Percentiles rank a stretch among this genome's conserved stretches.
These are phyloP conservation scores for Panulirus ornatus DNA, from an alignment of 1,140 invertebrate species.

Conservation along the genomic window DNA sequence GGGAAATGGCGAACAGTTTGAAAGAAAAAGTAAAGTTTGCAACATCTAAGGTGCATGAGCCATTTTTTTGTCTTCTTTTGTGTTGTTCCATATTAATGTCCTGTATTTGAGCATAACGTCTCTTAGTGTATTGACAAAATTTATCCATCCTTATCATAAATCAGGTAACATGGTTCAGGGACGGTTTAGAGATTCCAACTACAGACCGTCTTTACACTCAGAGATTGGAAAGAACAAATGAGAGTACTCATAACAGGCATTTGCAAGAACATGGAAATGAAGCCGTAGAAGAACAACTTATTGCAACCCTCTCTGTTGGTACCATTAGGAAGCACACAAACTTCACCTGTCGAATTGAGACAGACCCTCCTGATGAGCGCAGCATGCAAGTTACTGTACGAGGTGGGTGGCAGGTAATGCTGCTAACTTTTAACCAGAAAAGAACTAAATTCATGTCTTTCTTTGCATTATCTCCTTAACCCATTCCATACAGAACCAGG, in stretches of 20 bases:
- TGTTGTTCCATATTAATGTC: too few species aligned
- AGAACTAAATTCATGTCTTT: neutral
- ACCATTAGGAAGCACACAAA: conserved; percentile 21
- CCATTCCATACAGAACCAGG: too few species aligned
- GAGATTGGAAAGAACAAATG: conserved; percentile 8
- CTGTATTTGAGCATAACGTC: too few species aligned
- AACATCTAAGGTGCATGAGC: too few species aligned
- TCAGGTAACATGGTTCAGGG: conserved; percentile 57
- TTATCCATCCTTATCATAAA: neutral
- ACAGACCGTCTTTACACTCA: conserved; percentile 42
- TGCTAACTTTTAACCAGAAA: neutral
- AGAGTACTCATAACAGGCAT: neutral
- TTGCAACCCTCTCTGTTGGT: conserved; percentile 28
- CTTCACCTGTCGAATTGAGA: conserved; percentile 61
- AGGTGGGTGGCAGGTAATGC: conserved; percentile 25
- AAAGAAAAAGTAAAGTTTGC: too few species aligned
- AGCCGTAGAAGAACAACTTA: neutral
- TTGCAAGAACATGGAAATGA: neutral
- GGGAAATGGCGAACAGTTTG: too few species aligned
- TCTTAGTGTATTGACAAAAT: neutral
- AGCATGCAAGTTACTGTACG: conserved; percentile 21
- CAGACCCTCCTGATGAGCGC: conserved; percentile 47
- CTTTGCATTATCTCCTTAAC: neutral
- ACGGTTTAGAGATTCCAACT: conserved; percentile 26
- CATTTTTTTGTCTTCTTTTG: too few species aligned